Evolutionary conservation across 1,140 invertebrate genomes (phyloP), one percentile per base, ranked within the genome.

Genomic region (Lethrus apterus): DNA sequence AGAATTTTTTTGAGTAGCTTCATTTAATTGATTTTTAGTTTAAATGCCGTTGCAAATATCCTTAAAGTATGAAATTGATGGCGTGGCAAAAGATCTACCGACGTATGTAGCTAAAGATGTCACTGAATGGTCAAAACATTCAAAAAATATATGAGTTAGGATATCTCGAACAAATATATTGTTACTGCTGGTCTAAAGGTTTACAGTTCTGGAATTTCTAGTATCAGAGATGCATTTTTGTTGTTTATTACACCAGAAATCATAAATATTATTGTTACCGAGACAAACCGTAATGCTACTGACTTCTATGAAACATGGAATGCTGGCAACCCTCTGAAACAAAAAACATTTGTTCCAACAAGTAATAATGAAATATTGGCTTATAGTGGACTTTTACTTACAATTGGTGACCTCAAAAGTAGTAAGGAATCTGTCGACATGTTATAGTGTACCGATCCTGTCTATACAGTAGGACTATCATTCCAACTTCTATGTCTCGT

Each of bases 321-420:
- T 38, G 35, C 35, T 18, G 7, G 4, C 5, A 17, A 38, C 15
- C 15, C 35, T 17, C 4, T 10, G 15, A 17, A 38, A 38, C 3
- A 21, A 41, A 41, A 21, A 44, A 23, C 30, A 38, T 20, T 45
- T 3, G 23, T 26, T 26, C 23, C 23, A 26, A 26, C 23, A 26
- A 26, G 23, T 26, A 26, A 26, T 26, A 26, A 26, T 26, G 23
- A 26, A 26, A 26, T 26, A 26, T 26, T 26, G 23, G 23, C 23
- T n/a, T 26, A 26, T 26, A 26, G 5, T 26, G 23, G 23, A 26
- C 23, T 26, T 26, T 26, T 26, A 5, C n/a, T 7, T n/a, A 5
- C 23, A 26, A 7, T 7, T 26, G 5, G 5, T 26, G 5, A 26
- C 23, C 23, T n/a, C 5, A n/a, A 7, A 5, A 7, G 23, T 26